A percentile compares a stretch with the other conserved stretches of the same genome.
Conservation (phyloP, 2,797 vertebrate genomes). For the Scarus forsteni region DNA sequence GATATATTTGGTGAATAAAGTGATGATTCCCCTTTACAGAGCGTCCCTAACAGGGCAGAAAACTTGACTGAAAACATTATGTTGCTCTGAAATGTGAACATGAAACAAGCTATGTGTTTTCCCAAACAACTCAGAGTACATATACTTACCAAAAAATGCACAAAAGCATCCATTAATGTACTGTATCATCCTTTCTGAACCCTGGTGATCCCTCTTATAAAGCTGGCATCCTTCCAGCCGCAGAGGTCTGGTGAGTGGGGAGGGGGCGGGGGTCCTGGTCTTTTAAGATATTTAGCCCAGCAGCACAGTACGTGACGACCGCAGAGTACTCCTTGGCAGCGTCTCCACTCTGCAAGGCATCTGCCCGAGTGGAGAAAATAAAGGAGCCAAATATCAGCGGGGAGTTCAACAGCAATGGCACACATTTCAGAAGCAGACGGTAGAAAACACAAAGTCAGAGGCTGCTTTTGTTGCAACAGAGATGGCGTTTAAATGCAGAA, state of each 20-base stretch:
- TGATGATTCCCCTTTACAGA: slow-evolving; percentile 20
- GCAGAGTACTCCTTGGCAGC: slow-evolving; percentile 68
- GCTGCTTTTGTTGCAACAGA: slow-evolving; percentile 7
- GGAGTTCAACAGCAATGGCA: slow-evolving; percentile 33
- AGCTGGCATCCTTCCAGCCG: slow-evolving; percentile 45
- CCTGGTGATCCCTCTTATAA: slow-evolving; percentile 31
- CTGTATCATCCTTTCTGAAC: slow-evolving; percentile 36
- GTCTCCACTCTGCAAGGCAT: slow-evolving; percentile 65
- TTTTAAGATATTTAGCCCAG: slow-evolving; percentile 52
- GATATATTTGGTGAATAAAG: slow-evolving; percentile 23
- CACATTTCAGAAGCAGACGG: slow-evolving; percentile 28
- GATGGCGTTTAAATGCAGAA: not conserved
- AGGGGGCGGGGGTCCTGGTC: slow-evolving; percentile 14
- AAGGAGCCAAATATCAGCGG: slow-evolving; percentile 61
- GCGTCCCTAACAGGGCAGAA: not conserved
- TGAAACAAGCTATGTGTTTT: not conserved
- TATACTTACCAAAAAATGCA: not conserved
- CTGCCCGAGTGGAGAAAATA: slow-evolving; percentile 58
- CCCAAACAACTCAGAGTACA: not conserved
- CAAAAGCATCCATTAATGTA: slow-evolving; percentile 24
- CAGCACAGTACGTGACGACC: slow-evolving; percentile 60
- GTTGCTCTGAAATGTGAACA: not conserved
- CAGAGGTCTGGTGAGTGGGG: slow-evolving; percentile 2
- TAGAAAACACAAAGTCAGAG: not conserved
- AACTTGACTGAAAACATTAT: slow-evolving; percentile 7